Conservation (phyloP, 2,797 vertebrate species). For the Bradypodion ventrale region DNA sequence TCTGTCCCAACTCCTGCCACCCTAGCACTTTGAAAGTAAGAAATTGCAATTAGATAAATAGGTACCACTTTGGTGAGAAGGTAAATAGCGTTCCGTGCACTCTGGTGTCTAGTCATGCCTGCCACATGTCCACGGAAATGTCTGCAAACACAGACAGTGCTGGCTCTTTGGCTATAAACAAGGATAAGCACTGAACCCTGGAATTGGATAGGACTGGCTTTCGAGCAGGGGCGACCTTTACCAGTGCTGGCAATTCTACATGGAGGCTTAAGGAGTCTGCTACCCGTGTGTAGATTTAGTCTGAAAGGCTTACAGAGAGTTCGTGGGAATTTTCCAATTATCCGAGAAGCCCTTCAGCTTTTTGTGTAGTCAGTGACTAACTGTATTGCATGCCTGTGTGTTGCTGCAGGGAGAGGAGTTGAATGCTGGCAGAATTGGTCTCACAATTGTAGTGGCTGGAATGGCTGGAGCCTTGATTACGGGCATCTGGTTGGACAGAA, state of each 20-base stretch:
- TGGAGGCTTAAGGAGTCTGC: not conserved
- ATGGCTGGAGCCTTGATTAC: constrained; percentile 91
- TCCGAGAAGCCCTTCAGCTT: not conserved
- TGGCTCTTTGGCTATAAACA: too few relatives aligned
- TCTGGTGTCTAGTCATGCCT: too few relatives aligned
- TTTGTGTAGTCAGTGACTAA: not conserved
- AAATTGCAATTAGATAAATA: too few relatives aligned
- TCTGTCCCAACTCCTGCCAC: too few relatives aligned
- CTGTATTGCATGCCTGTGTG: constrained; percentile 34
- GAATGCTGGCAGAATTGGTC: constrained; percentile 94
- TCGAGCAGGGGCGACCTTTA: too few relatives aligned
- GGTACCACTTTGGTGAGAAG: too few relatives aligned
- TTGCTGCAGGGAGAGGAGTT: constrained; percentile 87
- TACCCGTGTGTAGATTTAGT: not conserved
- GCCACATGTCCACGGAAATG: too few relatives aligned
- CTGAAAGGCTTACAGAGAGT: not conserved
- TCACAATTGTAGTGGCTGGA: constrained; percentile 90
- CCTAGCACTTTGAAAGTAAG: too few relatives aligned
- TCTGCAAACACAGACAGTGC: too few relatives aligned
- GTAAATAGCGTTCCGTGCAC: too few relatives aligned
- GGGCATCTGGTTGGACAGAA: constrained; percentile 95
- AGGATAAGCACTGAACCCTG: too few relatives aligned
- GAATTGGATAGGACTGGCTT: too few relatives aligned
- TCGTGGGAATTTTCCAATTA: not conserved
- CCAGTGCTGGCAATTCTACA: not conserved